Evolutionary conservation across 1,140 invertebrate genomes (phyloP), one percentile per base, ranked within the genome.

Genomic region (Aleiodes sp.): DNA sequence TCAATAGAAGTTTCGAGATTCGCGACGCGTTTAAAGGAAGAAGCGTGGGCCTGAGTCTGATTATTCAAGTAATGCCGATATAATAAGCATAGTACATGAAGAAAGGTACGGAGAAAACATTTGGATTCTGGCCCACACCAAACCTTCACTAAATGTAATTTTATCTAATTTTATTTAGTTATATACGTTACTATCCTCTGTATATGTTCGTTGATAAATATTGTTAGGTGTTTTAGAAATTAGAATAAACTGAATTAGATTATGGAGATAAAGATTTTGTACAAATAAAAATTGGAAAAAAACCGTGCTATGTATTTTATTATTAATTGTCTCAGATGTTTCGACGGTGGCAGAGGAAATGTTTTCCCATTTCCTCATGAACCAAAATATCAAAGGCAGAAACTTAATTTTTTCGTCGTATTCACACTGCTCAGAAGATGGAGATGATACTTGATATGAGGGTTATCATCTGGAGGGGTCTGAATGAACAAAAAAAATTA

Each of bases 221-320:
- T 75, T 73, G 60, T 35, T 73, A 72, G 70, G 65, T 46, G 65
- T 56, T 65, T 73, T 62, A 62, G 56, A 65, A 65, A 59, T 64
- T 52, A 71, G 35, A 62, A 28, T 60, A 8, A 52, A 70, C 16
- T 59, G 26, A 39, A 70, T 74, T 75, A 66, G 46, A 52, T 52
- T 16, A 52, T 52, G 46, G 64, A 74, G 35, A 76, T 64, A 68
- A 72, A 71, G 75, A 70, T 78, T 81, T 81, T 78, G 75, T 81
- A 81, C 76, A 74, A 77, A 79, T 80, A 79, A 78, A 78, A 73
- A 78, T n/a, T 78, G 72, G 75, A 77, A 78, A 78, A 70, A 80
- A 21, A 52, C 21, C 4, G 10, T 24, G 2, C 10, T 39, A 0
- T 43, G 10, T 43, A 16, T 43, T 43, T 43, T 43, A 14, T 16